Percentiles rank a stretch among this genome's conserved stretches.
Evolutionary conservation across 1,140 invertebrate genomes (phyloP).

Genomic region (Gonioctena quinquepunctata): DNA sequence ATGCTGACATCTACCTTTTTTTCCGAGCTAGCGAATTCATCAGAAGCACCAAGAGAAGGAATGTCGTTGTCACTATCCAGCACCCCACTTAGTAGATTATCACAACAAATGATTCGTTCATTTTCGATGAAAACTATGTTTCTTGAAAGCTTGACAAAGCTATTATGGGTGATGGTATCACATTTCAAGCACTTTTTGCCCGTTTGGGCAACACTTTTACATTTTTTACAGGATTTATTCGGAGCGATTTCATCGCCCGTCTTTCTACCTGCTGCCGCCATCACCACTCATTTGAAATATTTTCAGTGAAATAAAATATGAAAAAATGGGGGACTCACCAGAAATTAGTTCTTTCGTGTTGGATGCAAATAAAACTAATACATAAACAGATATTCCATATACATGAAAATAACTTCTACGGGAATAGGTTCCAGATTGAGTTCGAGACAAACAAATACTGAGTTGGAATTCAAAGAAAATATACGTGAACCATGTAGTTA

Average conservation of each 20-base stretch:
- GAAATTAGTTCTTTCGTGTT: too few relatives aligned
- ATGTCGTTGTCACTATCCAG: not conserved
- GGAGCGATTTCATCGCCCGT: not conserved
- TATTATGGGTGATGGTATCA: not conserved
- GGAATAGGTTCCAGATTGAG: too few relatives aligned
- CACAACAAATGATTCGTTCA: not conserved
- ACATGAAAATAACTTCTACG: too few relatives aligned
- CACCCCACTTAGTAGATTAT: not conserved
- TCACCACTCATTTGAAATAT: too few relatives aligned
- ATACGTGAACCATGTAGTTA: too few relatives aligned
- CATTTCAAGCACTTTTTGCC: not conserved
- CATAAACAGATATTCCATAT: too few relatives aligned
- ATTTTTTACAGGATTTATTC: not conserved
- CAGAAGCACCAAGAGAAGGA: not conserved
- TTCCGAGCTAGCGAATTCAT: not conserved
- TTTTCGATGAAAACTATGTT: not conserved
- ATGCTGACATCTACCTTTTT: not conserved
- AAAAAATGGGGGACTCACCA: too few relatives aligned
- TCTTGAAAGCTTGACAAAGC: not conserved
- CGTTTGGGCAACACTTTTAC: not conserved
- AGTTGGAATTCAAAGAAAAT: too few relatives aligned
- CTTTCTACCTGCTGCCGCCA: not conserved
- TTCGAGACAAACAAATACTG: too few relatives aligned
- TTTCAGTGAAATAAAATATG: too few relatives aligned
- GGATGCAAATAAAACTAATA: too few relatives aligned